A percentile compares a stretch with the other conserved stretches of the same genome.
phyloP scores from a whole-genome alignment of 2,113 vertebrate genomes.

The Stictonetta naevosa region DNA sequence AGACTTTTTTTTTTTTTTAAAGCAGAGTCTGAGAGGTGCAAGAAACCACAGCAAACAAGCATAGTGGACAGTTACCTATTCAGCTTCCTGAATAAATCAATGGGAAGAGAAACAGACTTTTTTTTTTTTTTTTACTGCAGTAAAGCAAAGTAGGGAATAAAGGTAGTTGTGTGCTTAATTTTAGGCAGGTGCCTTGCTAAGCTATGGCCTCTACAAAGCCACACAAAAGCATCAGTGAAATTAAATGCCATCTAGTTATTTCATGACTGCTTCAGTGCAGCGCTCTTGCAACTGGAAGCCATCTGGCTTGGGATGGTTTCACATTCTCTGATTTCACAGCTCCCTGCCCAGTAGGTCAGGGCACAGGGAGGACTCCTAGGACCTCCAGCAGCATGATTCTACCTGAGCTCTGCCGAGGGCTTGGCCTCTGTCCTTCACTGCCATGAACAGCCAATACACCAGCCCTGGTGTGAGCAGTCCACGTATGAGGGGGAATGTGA shows the following conservation, averaged over 20 bases:
- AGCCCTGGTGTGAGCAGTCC: background rate
- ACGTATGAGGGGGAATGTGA: fast-evolving
- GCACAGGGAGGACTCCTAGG: background rate
- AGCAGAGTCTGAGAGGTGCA: background rate
- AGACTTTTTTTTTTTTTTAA: background rate
- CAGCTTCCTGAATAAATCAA: background rate
- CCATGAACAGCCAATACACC: background rate
- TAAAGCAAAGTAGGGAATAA: background rate
- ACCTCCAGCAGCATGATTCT: background rate
- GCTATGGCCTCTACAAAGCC: background rate
- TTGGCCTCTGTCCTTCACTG: background rate
- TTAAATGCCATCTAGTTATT: background rate
- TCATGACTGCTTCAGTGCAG: background rate
- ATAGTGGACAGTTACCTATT: slow-evolving; percentile 36
- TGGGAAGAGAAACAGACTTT: background rate
- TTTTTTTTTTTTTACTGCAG: background rate
- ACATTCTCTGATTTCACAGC: background rate
- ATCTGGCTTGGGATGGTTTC: background rate
- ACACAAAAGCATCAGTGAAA: background rate
- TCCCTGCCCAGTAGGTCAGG: background rate
- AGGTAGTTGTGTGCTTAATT: background rate
- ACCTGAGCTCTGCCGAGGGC: background rate
- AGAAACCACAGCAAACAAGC: background rate
- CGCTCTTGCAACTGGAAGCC: background rate
- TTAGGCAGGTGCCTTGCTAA: slow-evolving; percentile 42